A percentile compares a stretch with the other conserved stretches of the same genome.
phyloP scores from a whole-genome alignment of 1,140 invertebrate species.

The Callitettix versicolor region DNA sequence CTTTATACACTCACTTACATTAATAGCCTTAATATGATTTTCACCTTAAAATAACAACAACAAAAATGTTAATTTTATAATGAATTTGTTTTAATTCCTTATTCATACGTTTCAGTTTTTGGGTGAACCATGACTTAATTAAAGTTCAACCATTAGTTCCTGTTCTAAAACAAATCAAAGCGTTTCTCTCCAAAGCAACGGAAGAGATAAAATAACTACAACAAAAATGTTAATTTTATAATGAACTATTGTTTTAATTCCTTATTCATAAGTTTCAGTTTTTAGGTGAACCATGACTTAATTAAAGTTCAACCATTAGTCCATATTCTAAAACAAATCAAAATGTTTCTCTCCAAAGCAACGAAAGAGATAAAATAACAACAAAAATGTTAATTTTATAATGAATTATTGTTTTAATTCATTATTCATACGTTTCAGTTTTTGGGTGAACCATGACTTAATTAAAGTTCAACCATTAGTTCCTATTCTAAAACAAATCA shows the following conservation, averaged over 20 bases:
- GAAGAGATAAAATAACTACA: too few species aligned
- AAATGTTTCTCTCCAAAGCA: constrained; percentile 48
- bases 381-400: too few species aligned
- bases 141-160: constrained; percentile 49
- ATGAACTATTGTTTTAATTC: too few species aligned
- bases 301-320: constrained; percentile 50
- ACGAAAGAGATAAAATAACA: constrained; percentile 54
- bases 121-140: constrained; percentile 59
- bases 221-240: too few species aligned
- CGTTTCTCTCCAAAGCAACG: constrained; percentile 46
- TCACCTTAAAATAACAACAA: too few species aligned
- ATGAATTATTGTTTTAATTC: too few species aligned
- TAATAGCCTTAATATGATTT: too few species aligned
- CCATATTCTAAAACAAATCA: constrained; percentile 47
- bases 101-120: constrained; percentile 40
- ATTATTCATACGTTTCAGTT: constrained; percentile 35
- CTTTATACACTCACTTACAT: too few species aligned
- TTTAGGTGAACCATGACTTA: constrained; percentile 61
- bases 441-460: constrained; percentile 61
- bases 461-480: constrained; percentile 50
- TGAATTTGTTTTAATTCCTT: too few species aligned
- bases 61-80: too few species aligned
- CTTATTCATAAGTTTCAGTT: constrained; percentile 35
- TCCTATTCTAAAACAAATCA: constrained; percentile 47
- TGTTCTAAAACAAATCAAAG: constrained; percentile 47